These are phyloP conservation scores for Lycorma delicatula DNA, from an alignment of 1,140 invertebrate species.

Conservation along the genomic window DNA sequence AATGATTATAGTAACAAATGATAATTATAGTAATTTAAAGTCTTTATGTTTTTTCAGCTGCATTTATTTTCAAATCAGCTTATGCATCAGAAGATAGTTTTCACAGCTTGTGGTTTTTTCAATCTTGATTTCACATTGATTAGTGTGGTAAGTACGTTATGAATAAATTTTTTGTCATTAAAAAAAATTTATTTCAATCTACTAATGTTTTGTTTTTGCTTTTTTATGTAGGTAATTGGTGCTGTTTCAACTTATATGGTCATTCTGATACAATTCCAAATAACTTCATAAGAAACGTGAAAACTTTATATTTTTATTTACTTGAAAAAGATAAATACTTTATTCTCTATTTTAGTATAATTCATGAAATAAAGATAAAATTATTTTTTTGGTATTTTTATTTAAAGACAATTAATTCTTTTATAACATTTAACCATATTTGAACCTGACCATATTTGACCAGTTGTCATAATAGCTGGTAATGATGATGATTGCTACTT, in stretches of 20 bases:
- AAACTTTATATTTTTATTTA: too few species aligned
- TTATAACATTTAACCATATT: too few species aligned
- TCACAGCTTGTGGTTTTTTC: constrained; percentile 41
- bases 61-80: constrained; percentile 42
- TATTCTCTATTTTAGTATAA: too few species aligned
- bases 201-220: background rate
- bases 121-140: constrained; percentile 38
- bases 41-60: constrained; percentile 37
- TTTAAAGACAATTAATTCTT: too few species aligned
- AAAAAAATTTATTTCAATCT: background rate
- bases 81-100: constrained; percentile 37
- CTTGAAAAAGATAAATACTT: too few species aligned
- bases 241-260: constrained; percentile 11
- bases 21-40: too few species aligned
- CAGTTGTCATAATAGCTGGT: too few species aligned
- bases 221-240: constrained; percentile 1
- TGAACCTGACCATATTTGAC: too few species aligned
- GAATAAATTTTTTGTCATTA: background rate
- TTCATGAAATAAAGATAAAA: too few species aligned
- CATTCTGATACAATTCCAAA: constrained; percentile 16
- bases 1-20: too few species aligned
- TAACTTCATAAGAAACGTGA: background rate
- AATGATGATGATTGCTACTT: too few species aligned
- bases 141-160: constrained; percentile 35
- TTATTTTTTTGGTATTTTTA: too few species aligned